Percentiles rank a stretch among this genome's conserved stretches.
Evolutionary conservation across 2,888 invertebrate species (phyloP).

Genomic region (Dendrolimus pini): DNA sequence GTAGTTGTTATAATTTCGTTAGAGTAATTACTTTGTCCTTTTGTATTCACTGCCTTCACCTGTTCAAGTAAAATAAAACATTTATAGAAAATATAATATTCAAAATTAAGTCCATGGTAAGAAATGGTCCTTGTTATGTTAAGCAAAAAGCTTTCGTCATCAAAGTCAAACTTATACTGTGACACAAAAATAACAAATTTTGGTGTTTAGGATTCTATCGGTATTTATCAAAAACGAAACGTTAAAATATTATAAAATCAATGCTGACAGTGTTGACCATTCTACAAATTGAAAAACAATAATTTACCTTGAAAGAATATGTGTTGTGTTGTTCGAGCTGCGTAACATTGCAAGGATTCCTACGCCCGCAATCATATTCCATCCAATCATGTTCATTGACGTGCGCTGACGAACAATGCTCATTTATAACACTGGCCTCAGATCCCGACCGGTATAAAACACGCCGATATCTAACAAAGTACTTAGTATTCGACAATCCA

Average conservation of each 20-base stretch:
- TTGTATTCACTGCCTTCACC: constrained; percentile 91
- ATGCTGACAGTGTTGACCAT: no score
- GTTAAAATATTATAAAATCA: no score
- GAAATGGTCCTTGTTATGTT: no score
- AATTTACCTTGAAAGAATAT: constrained; percentile 87
- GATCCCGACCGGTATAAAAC: constrained; percentile 72
- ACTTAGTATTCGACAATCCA: constrained; percentile 90
- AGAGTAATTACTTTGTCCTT: constrained; percentile 91
- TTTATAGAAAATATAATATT: constrained; percentile 4
- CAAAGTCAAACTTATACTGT: no score
- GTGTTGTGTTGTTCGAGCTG: constrained; percentile 90
- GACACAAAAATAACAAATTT: no score
- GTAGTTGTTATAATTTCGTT: constrained; percentile 89
- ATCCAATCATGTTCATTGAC: constrained; percentile 81
- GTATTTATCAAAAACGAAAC: no score
- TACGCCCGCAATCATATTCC: constrained; percentile 90
- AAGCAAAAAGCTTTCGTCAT: no score
- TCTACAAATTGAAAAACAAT: background rate
- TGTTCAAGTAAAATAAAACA: constrained; percentile 29
- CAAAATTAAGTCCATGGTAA: background rate
- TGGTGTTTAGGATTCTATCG: no score
- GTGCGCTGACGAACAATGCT: constrained; percentile 44
- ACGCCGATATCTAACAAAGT: constrained; percentile 88
- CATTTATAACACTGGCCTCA: constrained; percentile 59
- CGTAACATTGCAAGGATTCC: constrained; percentile 92